Evolutionary conservation across 2,888 invertebrate species (phyloP).

Genomic region (Patella caerulea): DNA sequence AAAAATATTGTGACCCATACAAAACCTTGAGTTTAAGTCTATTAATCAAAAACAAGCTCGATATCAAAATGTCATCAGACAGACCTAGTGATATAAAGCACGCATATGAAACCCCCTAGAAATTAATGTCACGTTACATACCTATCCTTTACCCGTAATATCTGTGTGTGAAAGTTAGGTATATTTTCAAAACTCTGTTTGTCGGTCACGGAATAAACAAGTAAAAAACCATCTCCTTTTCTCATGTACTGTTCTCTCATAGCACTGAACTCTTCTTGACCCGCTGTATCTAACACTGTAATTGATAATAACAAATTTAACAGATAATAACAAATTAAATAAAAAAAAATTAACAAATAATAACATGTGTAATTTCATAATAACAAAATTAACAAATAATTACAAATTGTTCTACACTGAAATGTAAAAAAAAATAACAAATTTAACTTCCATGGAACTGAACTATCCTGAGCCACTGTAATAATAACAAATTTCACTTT

Average conservation of each 20-base stretch:
- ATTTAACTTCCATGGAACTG: too few relatives aligned
- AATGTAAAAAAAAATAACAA: too few relatives aligned
- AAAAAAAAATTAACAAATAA: too few relatives aligned
- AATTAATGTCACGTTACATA: constrained; percentile 43
- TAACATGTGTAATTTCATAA: too few relatives aligned
- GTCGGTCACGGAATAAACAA: constrained; percentile 94
- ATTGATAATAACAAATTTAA: constrained; percentile 18
- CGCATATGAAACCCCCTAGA: not conserved
- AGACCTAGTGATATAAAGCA: not conserved
- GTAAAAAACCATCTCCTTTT: constrained; percentile 88
- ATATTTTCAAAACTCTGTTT: constrained; percentile 91
- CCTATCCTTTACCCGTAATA: constrained; percentile 89
- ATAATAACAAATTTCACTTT: constrained; percentile 41
- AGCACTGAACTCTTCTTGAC: constrained; percentile 95
- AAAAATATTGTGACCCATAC: too few relatives aligned
- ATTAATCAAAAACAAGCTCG: not conserved
- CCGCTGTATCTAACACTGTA: constrained; percentile 92
- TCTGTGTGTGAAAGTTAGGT: constrained; percentile 89
- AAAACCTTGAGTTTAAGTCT: not conserved
- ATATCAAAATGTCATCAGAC: not conserved
- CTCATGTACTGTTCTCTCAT: constrained; percentile 77
- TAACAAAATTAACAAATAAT: too few relatives aligned
- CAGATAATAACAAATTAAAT: too few relatives aligned
- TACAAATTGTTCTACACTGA: too few relatives aligned
- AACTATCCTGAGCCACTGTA: too few relatives aligned